Conservation (phyloP, 2,113 vertebrate species). For the Sylvia atricapilla region DNA sequence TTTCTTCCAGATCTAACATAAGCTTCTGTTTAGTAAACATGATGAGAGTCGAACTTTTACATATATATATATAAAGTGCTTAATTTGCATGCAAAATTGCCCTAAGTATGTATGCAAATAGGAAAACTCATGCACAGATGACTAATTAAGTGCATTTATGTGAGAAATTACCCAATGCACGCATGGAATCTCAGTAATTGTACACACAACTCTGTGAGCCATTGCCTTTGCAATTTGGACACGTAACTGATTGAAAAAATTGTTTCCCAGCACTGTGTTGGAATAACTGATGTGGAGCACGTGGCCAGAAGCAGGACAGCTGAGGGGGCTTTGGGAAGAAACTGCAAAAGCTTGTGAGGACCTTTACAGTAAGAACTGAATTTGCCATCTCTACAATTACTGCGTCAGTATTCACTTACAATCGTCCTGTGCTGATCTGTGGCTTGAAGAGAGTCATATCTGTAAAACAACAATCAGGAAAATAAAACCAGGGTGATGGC, state of each 20-base stretch:
- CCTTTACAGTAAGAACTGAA: not conserved
- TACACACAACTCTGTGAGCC: constrained; percentile 36
- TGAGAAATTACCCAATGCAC: constrained; percentile 60
- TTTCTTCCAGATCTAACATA: constrained; percentile 9
- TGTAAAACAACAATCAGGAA: not conserved
- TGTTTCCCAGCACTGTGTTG: not conserved
- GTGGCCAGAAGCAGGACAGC: not conserved
- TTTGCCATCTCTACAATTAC: not conserved
- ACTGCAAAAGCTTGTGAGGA: not conserved
- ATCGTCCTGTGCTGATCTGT: not conserved
- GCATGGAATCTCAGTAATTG: constrained; percentile 55
- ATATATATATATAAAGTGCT: constrained; percentile 46
- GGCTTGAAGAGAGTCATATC: not conserved
- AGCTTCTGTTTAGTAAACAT: constrained; percentile 29
- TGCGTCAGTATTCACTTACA: not conserved
- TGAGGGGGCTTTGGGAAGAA: not conserved
- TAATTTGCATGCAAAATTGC: constrained; percentile 66
- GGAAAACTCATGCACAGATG: constrained; percentile 57
- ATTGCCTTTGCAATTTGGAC: constrained; percentile 53
- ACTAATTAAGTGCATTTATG: constrained; percentile 69
- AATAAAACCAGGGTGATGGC: rapidly evolving
- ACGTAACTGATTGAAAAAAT: constrained; percentile 47
- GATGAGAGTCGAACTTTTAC: constrained; percentile 49
- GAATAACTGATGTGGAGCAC: not conserved
- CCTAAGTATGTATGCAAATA: constrained; percentile 63